Base-by-base conservation (phyloP, 2,797 vertebrate species). In the Manis crassicaudata region DNA sequence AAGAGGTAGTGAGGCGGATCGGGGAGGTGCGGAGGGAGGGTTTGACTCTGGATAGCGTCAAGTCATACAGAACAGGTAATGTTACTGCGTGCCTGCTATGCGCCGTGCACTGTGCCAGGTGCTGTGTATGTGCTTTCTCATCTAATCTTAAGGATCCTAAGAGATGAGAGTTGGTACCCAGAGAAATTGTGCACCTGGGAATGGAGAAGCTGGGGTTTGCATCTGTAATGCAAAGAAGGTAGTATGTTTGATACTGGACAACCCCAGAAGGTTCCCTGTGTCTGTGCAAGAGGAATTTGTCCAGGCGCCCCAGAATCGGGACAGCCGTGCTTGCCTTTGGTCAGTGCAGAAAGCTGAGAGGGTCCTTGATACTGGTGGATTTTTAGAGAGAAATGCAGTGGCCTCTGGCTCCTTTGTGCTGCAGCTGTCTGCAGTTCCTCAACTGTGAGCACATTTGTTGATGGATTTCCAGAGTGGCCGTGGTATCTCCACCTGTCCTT, bases 361-460 rank as follows among this genome's bases (percentile, higher is more conserved):
- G 89, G 68, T 88, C 56, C 77, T 68, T 0, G 8, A 6, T 79
- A 68, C 43, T 1, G 16, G 86, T 68, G 84, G 72, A 58, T 67
- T 77, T 75, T 60, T 20, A 86, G 88, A 70, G 62, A 50, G 72
- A 73, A 68, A 35, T 21, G 25, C 6, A 54, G 27, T n/a, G 20
- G 67, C 76, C 50, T 89, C 73, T 96, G 93, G 87, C 87, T 88
- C 32, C 81, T 63, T 67, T 25, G 58, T 62, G 91, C 86, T 62
- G 94, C 96, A 97, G 96, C 96, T 97, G 96, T 94, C 81, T 90
- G 79, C 9, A 58, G 73, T 90, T 63, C 72, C 79, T 96, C 95
- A 95, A 58, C 67, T 79, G 63, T 27, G n/a, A 95, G 92, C 81
- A 67, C 92, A 62, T 93, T 87, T 95, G 97, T 60, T 90, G 80